Percentiles rank a stretch among this genome's conserved stretches.
Conservation (phyloP, 2,888 invertebrate species). For the Embidobia sp. region DNA sequence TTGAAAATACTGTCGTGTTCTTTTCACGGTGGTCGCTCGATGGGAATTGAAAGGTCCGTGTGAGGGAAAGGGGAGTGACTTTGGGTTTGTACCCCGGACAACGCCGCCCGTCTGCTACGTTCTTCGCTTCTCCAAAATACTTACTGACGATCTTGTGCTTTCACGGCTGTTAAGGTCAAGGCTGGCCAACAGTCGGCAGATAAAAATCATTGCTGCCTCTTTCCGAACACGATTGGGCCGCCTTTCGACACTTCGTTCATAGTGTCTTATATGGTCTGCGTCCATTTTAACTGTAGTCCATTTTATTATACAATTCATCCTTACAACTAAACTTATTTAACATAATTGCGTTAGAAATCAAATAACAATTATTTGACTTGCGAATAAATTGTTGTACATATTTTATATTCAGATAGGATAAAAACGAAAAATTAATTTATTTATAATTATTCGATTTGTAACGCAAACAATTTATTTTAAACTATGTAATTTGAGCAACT, state of each 20-base stretch:
- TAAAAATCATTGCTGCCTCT: constrained; percentile 61
- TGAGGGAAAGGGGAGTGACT: constrained; percentile 76
- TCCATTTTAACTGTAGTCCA: constrained; percentile 16
- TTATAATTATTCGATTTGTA: no score
- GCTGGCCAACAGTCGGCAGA: constrained; percentile 65
- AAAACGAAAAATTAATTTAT: no score
- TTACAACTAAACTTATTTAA: no score
- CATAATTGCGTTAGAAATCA: no score
- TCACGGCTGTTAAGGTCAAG: constrained; percentile 72
- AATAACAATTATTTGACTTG: no score
- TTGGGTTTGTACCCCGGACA: constrained; percentile 69
- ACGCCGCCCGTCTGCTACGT: constrained; percentile 71
- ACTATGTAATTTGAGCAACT: no score
- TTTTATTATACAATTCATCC: constrained; percentile 31
- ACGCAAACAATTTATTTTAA: no score
- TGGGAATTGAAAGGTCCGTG: constrained; percentile 67
- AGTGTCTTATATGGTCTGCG: constrained; percentile 41
- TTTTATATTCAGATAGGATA: no score
- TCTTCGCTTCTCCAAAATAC: constrained; percentile 68
- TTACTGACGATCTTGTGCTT: constrained; percentile 60
- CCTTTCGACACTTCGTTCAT: constrained; percentile 61
- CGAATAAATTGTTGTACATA: no score
- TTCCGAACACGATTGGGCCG: constrained; percentile 51
- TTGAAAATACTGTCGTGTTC: constrained; percentile 69
- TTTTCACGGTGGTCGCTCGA: constrained; percentile 71